Conservation (phyloP, 2,113 vertebrate genomes). For the Taxidea taxus region DNA sequence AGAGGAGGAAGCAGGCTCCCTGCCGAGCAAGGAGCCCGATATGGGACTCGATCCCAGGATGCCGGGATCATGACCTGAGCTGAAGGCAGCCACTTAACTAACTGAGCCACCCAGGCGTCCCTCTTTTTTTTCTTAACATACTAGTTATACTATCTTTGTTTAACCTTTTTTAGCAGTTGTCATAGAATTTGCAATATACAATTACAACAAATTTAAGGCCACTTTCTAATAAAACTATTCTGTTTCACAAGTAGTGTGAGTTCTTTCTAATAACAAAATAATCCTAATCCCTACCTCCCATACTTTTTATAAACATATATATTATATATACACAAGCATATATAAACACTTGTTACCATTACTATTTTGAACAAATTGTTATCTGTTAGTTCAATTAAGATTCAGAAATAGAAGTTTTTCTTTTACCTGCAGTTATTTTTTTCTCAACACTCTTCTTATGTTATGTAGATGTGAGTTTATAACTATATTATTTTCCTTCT, state of each 20-base stretch:
- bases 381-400: not conserved
- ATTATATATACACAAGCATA: not conserved
- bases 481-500: not conserved
- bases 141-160: not conserved
- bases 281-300: not conserved
- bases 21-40: too few relatives aligned
- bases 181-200: not conserved
- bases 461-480: not conserved
- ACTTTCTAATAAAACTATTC: not conserved
- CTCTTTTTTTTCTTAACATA: not conserved
- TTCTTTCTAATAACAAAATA: not conserved
- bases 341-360: not conserved
- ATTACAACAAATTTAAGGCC: not conserved
- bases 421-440: not conserved
- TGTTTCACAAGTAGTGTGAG: not conserved
- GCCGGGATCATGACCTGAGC: too few relatives aligned
- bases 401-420: not conserved
- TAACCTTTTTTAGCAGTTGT: not conserved
- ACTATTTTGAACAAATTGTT: not conserved
- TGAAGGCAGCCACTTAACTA: too few relatives aligned
- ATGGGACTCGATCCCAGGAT: too few relatives aligned
- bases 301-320: not conserved
- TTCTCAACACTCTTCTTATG: not conserved
- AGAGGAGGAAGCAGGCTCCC: too few relatives aligned
- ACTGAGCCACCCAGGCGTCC: too few relatives aligned